Base-by-base conservation (phyloP, 2,113 vertebrate genomes). In the Microtus pennsylvanicus region DNA sequence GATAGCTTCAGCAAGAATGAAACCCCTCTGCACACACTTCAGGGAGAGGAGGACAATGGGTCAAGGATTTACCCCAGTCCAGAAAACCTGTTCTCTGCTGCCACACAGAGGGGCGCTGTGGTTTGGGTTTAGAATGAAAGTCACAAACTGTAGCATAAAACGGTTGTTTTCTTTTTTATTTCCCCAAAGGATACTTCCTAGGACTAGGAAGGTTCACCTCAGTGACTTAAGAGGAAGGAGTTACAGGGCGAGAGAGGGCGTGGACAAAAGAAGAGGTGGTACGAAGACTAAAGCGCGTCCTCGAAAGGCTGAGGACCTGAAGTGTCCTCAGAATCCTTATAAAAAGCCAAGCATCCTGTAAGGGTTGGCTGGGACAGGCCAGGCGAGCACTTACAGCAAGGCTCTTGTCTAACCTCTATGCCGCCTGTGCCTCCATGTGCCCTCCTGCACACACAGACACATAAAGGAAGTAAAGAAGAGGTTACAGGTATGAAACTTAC, bases 1-100 rank as follows among this genome's bases (percentile, higher is more conserved):
- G 83, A 94, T 33, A 82, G 47, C 74, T 77, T 80, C 30, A 87
- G 61, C 28, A 14, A 42, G 89, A 63, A 95, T 45, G 26, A 89
- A 89, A 89, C 38, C 61, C 28, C 11, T 65, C 69, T 88, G 47
- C 0, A 38, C 35, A 69, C 50, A 87, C 45, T 50, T 10, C 72
- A 24, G 42, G 19, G 3, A 45, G 8, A 72, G 75, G 16, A 6
- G 13, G 14, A 28, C 5, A 86, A 24, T n/a, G 7, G 75, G 30
- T 7, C 4, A 74, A 76, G 47, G 52, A 88, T 87, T 63, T 85
- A 55, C 76, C 24, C 67, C 65, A n/a, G 61, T n/a, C 10, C 13
- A 69, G 86, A 87, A 81, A 67, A 35, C 42, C 21, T 81, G 9
- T 72, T 24, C 81, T 83, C 58, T 58, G 42, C 2, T 89, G 11